phyloP scores from a whole-genome alignment of 1,140 invertebrate genomes.

The Bombus huntii region DNA sequence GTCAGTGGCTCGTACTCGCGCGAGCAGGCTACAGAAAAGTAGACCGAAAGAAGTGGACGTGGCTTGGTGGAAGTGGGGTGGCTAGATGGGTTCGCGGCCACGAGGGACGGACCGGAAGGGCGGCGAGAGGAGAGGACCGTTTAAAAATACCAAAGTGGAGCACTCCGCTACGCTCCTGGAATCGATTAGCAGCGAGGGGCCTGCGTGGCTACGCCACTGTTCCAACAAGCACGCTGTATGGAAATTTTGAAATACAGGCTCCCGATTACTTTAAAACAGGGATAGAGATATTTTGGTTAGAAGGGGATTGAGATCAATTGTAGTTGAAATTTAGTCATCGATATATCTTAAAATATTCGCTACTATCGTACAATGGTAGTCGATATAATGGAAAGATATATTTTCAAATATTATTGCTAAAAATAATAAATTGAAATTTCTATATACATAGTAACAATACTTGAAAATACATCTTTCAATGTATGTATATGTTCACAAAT shows the following conservation, averaged over 20 bases:
- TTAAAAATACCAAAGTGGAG: conserved; percentile 76
- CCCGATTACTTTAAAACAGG: too few species aligned
- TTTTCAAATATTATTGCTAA: too few species aligned
- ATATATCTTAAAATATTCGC: too few species aligned
- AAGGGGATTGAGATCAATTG: too few species aligned
- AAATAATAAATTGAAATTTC: too few species aligned
- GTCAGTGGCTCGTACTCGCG: not conserved
- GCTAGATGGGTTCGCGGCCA: conserved; percentile 23
- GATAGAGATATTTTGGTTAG: too few species aligned
- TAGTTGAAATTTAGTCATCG: too few species aligned
- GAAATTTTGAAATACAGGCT: not conserved
- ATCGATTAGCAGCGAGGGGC: conserved; percentile 37
- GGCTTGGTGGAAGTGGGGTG: conserved; percentile 29
- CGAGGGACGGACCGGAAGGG: conserved; percentile 45
- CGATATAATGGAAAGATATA: too few species aligned
- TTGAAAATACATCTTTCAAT: too few species aligned
- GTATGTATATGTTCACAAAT: too few species aligned
- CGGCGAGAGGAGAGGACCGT: conserved; percentile 57
- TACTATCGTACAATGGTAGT: too few species aligned
- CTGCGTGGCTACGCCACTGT: conserved; percentile 8
- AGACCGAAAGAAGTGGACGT: conserved; percentile 65
- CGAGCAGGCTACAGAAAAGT: conserved; percentile 59
- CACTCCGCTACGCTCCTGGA: conserved; percentile 65
- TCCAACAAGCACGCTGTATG: not conserved
- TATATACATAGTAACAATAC: too few species aligned